Conservation (phyloP, 23 tunicate species). For the Corella eumyota region DNA sequence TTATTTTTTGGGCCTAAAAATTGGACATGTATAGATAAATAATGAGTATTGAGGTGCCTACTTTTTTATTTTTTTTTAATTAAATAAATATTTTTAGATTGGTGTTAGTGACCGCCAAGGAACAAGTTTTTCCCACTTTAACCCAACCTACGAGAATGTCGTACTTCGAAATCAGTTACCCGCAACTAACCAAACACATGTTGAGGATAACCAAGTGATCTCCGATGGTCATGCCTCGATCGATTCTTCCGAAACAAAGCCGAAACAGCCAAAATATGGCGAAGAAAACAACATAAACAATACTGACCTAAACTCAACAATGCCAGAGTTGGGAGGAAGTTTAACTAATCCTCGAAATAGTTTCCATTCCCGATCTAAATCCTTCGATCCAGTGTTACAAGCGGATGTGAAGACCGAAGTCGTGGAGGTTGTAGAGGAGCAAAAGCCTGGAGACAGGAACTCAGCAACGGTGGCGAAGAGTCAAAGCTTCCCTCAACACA, state of each 20-base stretch:
- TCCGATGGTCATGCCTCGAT: constrained; percentile 60
- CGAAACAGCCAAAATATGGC: constrained; percentile 48
- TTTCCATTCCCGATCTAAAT: constrained; percentile 36
- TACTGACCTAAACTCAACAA: constrained; percentile 11
- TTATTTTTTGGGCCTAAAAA: not conserved
- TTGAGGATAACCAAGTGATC: not conserved
- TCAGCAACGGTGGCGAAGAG: constrained; percentile 48
- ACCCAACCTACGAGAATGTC: constrained; percentile 48
- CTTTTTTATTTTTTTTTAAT: not conserved
- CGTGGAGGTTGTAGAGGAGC: not conserved
- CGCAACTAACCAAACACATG: not conserved
- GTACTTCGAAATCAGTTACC: constrained; percentile 5
- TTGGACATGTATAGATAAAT: not conserved
- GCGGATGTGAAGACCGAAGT: not conserved
- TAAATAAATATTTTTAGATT: too few relatives aligned
- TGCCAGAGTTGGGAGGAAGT: constrained; percentile 15
- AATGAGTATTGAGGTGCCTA: not conserved
- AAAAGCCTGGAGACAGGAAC: constrained; percentile 3
- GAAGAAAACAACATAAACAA: not conserved
- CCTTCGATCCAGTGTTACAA: constrained; percentile 29
- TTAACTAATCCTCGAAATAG: constrained; percentile 1
- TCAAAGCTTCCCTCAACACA: constrained; percentile 76
- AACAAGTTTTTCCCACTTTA: constrained; percentile 37
- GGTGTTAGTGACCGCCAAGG: too few relatives aligned
- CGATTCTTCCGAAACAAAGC: constrained; percentile 75